phyloP scores from a whole-genome alignment of 2,797 vertebrate genomes.

The Parauchenoglanis ngamensis region DNA sequence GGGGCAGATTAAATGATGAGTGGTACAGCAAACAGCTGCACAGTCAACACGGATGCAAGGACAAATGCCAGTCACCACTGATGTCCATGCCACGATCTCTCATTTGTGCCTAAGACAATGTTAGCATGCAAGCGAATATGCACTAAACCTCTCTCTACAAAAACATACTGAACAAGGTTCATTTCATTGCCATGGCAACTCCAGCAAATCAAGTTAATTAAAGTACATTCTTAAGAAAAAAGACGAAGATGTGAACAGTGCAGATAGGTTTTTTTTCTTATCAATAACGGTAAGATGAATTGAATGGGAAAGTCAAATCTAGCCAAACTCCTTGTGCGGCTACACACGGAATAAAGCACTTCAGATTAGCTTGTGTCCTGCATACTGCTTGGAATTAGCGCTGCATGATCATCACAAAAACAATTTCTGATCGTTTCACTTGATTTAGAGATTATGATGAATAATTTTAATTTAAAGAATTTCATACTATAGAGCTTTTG shows the following conservation, averaged over 20 bases:
- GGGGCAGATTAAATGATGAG: conserved; percentile 22
- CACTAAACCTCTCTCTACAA: not conserved
- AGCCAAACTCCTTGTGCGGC: not conserved
- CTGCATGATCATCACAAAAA: not conserved
- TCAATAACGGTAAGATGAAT: not conserved
- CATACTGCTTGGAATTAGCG: not conserved
- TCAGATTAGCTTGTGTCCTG: not conserved
- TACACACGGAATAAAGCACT: not conserved
- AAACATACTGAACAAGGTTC: not conserved
- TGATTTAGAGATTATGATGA: not conserved
- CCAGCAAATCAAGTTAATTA: not conserved
- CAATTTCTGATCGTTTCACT: not conserved
- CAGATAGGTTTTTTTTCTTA: not conserved
- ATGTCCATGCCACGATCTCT: not conserved
- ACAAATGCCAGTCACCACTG: conserved; percentile 2
- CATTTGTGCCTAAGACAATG: not conserved
- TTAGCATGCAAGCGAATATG: not conserved
- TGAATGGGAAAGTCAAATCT: not conserved
- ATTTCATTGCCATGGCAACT: not conserved
- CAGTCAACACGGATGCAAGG: not conserved
- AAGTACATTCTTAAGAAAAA: not conserved
- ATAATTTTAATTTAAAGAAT: not conserved
- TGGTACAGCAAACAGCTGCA: not conserved
- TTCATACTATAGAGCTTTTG: not conserved
- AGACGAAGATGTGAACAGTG: not conserved